phyloP scores from a whole-genome alignment of 1,140 invertebrate species.

The Cephus cinctus region DNA sequence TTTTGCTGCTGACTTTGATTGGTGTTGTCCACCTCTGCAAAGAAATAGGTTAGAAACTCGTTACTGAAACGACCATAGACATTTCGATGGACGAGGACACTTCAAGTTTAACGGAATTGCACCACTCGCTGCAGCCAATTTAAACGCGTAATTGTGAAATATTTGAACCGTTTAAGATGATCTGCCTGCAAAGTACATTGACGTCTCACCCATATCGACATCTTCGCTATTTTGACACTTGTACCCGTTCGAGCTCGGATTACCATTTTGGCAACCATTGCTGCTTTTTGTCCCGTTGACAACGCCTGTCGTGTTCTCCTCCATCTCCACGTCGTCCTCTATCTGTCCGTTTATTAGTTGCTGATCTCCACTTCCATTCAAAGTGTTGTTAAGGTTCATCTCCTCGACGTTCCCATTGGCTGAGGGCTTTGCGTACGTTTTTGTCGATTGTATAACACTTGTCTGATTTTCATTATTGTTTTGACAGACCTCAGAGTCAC shows the following conservation, averaged over 20 bases:
- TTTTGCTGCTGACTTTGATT: conserved; percentile 45
- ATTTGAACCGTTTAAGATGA: too few species aligned
- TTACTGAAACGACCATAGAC: too few species aligned
- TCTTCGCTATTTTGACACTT: conserved; percentile 60
- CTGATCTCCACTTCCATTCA: conserved; percentile 44
- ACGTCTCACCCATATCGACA: conserved; percentile 65
- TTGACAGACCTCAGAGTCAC: conserved; percentile 69
- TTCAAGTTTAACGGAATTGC: too few species aligned
- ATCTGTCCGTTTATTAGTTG: conserved; percentile 50
- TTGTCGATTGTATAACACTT: conserved; percentile 74
- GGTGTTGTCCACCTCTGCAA: conserved; percentile 51
- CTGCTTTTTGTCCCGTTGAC: conserved; percentile 46
- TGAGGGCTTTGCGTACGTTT: conserved; percentile 60
- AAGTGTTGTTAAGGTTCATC: conserved; percentile 48
- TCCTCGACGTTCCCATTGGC: conserved; percentile 53
- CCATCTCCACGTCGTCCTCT: conserved; percentile 55
- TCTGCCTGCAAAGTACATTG: too few species aligned
- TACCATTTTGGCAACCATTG: conserved; percentile 70
- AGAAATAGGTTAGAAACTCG: conserved; percentile 14
- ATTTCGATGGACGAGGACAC: too few species aligned
- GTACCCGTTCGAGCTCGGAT: conserved; percentile 49
- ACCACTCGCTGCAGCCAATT: too few species aligned
- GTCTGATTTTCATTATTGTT: conserved; percentile 62
- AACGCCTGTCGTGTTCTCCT: conserved; percentile 38
- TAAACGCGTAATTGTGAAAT: too few species aligned